These are phyloP conservation scores for Orientallactaga bullata DNA, from an alignment of 2,113 vertebrate species.

Conservation along the genomic window DNA sequence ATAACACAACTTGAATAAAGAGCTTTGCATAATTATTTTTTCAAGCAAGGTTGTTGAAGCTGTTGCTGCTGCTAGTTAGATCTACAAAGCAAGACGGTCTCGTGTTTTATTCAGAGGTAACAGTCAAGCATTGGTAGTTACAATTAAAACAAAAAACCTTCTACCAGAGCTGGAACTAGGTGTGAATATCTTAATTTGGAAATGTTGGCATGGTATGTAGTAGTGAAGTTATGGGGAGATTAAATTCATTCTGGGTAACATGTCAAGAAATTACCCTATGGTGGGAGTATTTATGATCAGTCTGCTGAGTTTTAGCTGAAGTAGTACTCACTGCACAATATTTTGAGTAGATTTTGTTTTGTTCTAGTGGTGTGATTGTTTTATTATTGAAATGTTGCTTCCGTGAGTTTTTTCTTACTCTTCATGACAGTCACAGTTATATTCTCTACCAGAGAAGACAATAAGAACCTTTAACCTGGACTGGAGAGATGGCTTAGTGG, in stretches of 20 bases:
- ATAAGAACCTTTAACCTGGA: neutral
- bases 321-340: neutral
- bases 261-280: neutral
- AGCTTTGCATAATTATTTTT: conserved; percentile 32
- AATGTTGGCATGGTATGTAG: neutral
- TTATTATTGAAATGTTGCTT: conserved; percentile 36
- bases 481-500: too few relatives aligned
- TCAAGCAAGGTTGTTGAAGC: conserved; percentile 5
- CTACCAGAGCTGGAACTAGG: neutral
- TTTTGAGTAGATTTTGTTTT: neutral
- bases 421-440: neutral
- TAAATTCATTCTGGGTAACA: conserved; percentile 34
- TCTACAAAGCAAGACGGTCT: neutral
- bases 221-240: neutral
- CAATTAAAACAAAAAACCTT: neutral
- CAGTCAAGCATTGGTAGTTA: conserved; percentile 7
- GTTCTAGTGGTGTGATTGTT: conserved; percentile 10
- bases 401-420: neutral
- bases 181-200: conserved; percentile 9
- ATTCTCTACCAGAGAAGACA: neutral
- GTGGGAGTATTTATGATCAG: neutral
- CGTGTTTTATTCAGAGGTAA: neutral
- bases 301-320: conserved; percentile 44
- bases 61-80: conserved; percentile 22
- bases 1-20: neutral